Evolutionary conservation across 2,113 vertebrate genomes (phyloP), one percentile per base, ranked within the genome.

Genomic region (Psettodes erumei): DNA sequence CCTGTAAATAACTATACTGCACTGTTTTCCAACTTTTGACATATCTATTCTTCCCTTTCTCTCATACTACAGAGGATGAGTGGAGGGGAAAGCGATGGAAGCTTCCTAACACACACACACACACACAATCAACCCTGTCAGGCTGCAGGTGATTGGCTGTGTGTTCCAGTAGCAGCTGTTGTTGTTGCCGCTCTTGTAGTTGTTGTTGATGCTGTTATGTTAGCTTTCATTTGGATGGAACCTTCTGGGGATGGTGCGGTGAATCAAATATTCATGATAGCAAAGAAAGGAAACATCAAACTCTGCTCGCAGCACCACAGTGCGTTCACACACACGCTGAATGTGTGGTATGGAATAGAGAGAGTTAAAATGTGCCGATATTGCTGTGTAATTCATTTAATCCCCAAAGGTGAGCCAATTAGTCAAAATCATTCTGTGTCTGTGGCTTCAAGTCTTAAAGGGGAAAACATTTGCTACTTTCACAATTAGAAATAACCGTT

Each of bases 201-300:
- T 75, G 71, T 79, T 82, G 74, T 77, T 62, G 82, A 66, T 70
- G 79, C 43, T 69, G 68, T 65, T 83, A 81, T 85, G 88, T 85
- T 80, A 76, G 74, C 72, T 88, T 89, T 83, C 71, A 80, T 83
- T 90, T 81, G 72, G 64, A 83, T 50, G 61, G 61, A 86, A 81
- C 56, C 85, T 87, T 82, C 78, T 84, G 84, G 85, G 79, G 64
- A 79, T 62, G 69, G 58, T 73, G 77, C 69, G 62, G 66, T 13
- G 68, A 75, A 89, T 91, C 75, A 90, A 90, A 88, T 87, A 91
- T 90, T 90, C 75, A 89, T 91, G 87, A 83, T 55, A 50, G 84
- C 80, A 85, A 86, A 90, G 82, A 88, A 88, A 79, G 54, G 70
- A 88, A 86, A 72, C 77, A 89, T 85, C 85, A 87, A 85, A 77